A percentile compares a stretch with the other conserved stretches of the same genome.
These are phyloP conservation scores for Drosophila ercepeae DNA, from an alignment of 1,140 invertebrate species.

Conservation along the genomic window DNA sequence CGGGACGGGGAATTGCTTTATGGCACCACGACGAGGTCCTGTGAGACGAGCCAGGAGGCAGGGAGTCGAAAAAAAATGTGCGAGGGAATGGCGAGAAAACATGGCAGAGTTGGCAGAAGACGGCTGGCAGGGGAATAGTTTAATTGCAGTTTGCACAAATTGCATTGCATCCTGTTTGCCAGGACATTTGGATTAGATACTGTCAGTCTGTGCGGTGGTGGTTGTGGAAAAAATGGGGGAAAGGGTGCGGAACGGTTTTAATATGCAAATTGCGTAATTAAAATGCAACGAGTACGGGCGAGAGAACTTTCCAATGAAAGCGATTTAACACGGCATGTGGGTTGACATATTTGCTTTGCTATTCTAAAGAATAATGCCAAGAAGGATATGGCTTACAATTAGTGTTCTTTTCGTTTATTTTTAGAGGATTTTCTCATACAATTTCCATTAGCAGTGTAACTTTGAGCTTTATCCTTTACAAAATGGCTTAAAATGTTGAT, in stretches of 20 bases:
- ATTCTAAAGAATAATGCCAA: not conserved
- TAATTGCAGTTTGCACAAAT: slow-evolving; percentile 44
- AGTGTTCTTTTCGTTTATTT: not conserved
- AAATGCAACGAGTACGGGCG: slow-evolving; percentile 29
- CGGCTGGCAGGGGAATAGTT: slow-evolving; percentile 12
- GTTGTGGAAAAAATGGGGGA: not conserved
- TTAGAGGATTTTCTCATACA: not conserved
- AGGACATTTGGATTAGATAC: not conserved
- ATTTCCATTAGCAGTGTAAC: too few species aligned
- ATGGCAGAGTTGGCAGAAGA: not conserved
- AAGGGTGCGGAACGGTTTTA: slow-evolving; percentile 5
- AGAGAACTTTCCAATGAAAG: slow-evolving; percentile 5
- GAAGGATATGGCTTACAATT: not conserved
- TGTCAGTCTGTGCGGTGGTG: not conserved
- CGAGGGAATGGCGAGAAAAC: not conserved
- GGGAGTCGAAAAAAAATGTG: not conserved
- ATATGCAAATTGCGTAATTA: slow-evolving; percentile 53
- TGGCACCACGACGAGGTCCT: not conserved
- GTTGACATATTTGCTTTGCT: not conserved
- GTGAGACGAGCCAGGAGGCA: too few species aligned
- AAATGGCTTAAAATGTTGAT: too few species aligned
- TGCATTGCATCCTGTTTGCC: slow-evolving; percentile 22
- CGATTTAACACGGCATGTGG: slow-evolving; percentile 8
- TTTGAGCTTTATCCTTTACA: too few species aligned
- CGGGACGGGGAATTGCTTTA: not conserved